Evolutionary conservation across 2,888 invertebrate species (phyloP).

Genomic region (Trachelus troglodyta): DNA sequence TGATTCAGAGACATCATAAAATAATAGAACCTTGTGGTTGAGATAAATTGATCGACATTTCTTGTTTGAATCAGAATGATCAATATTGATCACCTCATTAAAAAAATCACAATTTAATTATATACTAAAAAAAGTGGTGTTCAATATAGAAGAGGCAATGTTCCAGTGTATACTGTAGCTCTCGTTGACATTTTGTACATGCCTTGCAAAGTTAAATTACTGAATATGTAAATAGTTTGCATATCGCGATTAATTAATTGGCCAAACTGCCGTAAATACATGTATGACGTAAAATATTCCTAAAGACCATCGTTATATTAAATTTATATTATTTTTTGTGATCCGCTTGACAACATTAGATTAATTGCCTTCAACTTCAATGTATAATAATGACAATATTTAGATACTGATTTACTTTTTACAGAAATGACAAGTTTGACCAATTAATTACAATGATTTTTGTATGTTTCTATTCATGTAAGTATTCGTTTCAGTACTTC

Average conservation of each 20-base stretch:
- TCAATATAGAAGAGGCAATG: not conserved
- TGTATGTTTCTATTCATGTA: not conserved
- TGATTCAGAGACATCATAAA: not conserved
- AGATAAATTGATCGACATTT: not conserved
- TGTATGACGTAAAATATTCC: not conserved
- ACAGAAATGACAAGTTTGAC: conserved; percentile 10
- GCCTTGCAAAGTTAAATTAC: not conserved
- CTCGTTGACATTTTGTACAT: not conserved
- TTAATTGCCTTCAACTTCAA: not conserved
- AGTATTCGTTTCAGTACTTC: not conserved
- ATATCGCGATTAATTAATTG: not conserved
- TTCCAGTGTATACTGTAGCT: not conserved
- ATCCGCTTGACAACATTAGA: not conserved
- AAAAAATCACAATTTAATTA: not conserved
- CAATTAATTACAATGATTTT: conserved; percentile 10
- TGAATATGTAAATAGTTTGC: not conserved
- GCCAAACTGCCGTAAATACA: not conserved
- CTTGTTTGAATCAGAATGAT: not conserved
- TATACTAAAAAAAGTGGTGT: not conserved
- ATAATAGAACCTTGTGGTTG: not conserved
- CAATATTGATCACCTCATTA: not conserved
- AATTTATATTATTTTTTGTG: not conserved
- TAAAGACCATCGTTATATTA: not conserved
- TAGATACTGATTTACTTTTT: not conserved
- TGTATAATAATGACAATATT: not conserved